Percentiles rank a stretch among this genome's conserved stretches.
These are phyloP conservation scores for Meghimatium bilineatum DNA, from an alignment of 2,888 invertebrate species.

Conservation along the genomic window DNA sequence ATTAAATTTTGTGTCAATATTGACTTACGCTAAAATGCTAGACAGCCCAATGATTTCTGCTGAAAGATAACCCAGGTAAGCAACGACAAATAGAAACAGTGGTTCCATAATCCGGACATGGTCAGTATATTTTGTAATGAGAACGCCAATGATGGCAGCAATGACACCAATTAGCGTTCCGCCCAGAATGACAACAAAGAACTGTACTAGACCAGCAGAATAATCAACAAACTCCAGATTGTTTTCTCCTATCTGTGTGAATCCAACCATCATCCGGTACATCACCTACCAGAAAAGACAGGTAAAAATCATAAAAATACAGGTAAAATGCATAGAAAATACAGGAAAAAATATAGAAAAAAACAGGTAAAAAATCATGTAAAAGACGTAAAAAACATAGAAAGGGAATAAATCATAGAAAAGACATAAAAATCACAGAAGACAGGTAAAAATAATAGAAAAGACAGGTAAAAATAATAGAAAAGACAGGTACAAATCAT, in stretches of 20 bases:
- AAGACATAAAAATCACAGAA: no score
- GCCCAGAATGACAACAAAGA: slow-evolving; percentile 93
- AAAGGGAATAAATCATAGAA: no score
- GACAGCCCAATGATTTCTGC: slow-evolving; percentile 99
- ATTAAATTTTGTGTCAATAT: background rate
- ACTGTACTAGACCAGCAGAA: slow-evolving; percentile 90
- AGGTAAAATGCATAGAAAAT: no score
- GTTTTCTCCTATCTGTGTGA: slow-evolving; percentile 90
- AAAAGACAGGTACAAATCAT: no score
- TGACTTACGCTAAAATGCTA: slow-evolving; percentile 95
- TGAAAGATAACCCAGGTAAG: slow-evolving; percentile 96
- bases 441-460: no score
- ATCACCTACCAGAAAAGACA: slow-evolving; percentile 81
- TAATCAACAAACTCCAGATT: slow-evolving; percentile 88
- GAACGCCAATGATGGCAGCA: slow-evolving; percentile 96
- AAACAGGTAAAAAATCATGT: no score
- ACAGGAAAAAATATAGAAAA: no score
- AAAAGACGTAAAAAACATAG: no score
- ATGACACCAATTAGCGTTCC: slow-evolving; percentile 93
- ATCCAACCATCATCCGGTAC: slow-evolving; percentile 97
- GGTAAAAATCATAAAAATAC: background rate
- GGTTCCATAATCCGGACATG: slow-evolving; percentile 98
- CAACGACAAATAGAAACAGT: slow-evolving; percentile 98
- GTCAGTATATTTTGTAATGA: slow-evolving; percentile 95
- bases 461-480: no score